Evolutionary conservation across 2,113 vertebrate species (phyloP).

Genomic region (Melierax canorus): DNA sequence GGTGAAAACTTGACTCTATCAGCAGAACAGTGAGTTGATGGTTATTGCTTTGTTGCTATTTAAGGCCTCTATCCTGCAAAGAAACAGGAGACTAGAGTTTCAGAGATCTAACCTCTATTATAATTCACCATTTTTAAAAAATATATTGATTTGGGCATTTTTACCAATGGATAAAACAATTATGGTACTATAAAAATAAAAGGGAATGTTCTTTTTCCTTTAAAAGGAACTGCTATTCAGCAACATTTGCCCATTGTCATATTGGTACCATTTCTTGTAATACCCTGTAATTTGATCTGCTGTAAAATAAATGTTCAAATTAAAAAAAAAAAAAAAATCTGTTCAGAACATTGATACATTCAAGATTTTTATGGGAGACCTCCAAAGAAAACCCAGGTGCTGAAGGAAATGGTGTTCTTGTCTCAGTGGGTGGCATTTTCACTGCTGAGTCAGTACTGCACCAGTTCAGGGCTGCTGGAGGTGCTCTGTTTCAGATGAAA

Average conservation of each 20-base stretch:
- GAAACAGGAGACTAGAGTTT: background rate
- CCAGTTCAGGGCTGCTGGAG: slow-evolving; percentile 25
- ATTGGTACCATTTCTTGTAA: background rate
- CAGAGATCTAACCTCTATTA: background rate
- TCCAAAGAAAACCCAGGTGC: slow-evolving; percentile 56
- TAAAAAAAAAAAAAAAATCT: background rate
- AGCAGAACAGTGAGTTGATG: background rate
- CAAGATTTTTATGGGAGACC: slow-evolving; percentile 8
- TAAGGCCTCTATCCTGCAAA: background rate
- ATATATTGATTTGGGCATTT: background rate
- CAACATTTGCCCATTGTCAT: background rate
- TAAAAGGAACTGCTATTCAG: background rate
- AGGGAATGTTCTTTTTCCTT: background rate
- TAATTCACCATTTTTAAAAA: background rate
- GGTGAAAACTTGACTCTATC: background rate
- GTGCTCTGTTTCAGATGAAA: slow-evolving; percentile 48
- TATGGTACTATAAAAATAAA: background rate
- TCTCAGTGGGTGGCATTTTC: slow-evolving; percentile 66
- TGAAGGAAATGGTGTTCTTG: slow-evolving; percentile 13
- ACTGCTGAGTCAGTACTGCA: slow-evolving; percentile 59
- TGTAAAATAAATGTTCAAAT: background rate
- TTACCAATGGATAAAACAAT: background rate
- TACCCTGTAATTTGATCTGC: background rate
- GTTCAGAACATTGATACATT: background rate
- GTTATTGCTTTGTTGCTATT: slow-evolving; percentile 1